A percentile compares a stretch with the other conserved stretches of the same genome.
Evolutionary conservation across 2,113 vertebrate genomes (phyloP).

Genomic region (Procavia capensis): DNA sequence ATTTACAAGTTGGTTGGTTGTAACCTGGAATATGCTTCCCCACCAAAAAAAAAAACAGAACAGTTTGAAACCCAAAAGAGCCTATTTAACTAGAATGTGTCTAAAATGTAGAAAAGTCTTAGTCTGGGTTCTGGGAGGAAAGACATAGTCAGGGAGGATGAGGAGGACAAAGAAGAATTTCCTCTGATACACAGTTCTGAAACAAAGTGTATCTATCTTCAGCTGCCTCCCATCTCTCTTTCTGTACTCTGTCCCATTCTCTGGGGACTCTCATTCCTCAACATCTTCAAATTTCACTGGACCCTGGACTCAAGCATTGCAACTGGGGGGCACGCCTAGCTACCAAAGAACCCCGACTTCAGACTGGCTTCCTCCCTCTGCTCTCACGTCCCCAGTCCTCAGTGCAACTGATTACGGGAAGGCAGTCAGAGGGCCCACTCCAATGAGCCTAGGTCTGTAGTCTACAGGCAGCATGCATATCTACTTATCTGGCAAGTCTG

Average conservation of each 20-base stretch:
- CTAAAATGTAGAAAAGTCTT: background rate
- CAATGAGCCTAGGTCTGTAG: background rate
- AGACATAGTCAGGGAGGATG: background rate
- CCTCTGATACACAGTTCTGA: background rate
- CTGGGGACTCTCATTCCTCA: too few species aligned
- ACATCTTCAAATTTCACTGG: background rate
- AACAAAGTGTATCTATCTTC: background rate
- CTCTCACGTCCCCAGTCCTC: background rate
- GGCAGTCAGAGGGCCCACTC: background rate
- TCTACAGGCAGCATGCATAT: background rate
- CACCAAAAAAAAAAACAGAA: background rate
- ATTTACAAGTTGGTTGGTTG: background rate
- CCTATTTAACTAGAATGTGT: background rate
- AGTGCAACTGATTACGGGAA: background rate
- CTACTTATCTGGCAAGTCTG: background rate
- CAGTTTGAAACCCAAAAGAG: background rate
- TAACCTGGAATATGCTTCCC: background rate
- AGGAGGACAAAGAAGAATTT: background rate
- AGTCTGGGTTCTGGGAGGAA: background rate
- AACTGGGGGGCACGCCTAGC: background rate
- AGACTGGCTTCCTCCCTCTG: background rate
- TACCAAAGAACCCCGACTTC: background rate
- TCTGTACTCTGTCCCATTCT: accelerated
- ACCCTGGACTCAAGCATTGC: background rate
- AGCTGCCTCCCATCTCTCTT: background rate